Conservation (phyloP, 53 echinoderm and acorn worm species). For the Echinarachnius parma region DNA sequence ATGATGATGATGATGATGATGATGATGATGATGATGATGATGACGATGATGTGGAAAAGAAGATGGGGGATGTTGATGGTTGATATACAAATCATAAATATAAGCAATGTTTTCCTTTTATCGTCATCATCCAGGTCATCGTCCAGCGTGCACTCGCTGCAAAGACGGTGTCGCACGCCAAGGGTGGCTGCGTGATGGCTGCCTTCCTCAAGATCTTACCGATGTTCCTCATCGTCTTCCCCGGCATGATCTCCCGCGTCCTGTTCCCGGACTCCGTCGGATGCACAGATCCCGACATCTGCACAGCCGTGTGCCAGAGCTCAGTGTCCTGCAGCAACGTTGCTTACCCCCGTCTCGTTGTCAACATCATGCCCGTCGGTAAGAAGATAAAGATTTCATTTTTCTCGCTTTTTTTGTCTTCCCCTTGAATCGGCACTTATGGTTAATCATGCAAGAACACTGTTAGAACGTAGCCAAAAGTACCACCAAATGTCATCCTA, state of each 20-base stretch:
- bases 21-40: background rate
- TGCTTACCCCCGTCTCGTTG: conserved; percentile 85
- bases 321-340: conserved; percentile 78
- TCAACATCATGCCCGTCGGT: conserved; percentile 91
- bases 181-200: conserved; percentile 91
- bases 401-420: background rate
- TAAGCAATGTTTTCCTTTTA: background rate
- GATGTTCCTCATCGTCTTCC: conserved; percentile 92
- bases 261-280: conserved; percentile 79
- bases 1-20: background rate
- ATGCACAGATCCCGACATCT: conserved; percentile 62
- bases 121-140: conserved; percentile 74
- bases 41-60: background rate
- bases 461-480: no score
- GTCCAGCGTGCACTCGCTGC: conserved; percentile 93
- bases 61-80: no score
- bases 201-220: conserved; percentile 89
- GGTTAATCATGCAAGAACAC: no score
- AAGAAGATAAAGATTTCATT: no score
- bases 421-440: no score
- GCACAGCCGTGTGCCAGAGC: conserved; percentile 66
- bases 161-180: conserved; percentile 85
- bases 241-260: conserved; percentile 90
- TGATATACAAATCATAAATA: no score
- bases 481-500: no score